These are phyloP conservation scores for Halichoeres trimaculatus DNA, from an alignment of 2,113 vertebrate genomes.

Conservation along the genomic window DNA sequence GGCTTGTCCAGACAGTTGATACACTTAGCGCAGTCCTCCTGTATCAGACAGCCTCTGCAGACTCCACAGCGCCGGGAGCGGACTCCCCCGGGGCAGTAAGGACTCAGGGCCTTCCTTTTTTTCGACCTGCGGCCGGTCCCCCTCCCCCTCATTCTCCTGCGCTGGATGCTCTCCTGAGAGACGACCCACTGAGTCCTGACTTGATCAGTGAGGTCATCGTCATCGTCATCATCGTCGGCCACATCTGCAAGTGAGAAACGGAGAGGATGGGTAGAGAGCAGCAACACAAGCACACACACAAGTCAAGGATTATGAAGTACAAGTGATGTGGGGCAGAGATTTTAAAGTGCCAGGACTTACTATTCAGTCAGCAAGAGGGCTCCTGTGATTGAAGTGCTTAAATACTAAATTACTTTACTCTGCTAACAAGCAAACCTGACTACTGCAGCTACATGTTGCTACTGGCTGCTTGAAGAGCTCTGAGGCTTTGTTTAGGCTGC, in stretches of 20 bases:
- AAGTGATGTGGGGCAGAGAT: slow-evolving; percentile 32
- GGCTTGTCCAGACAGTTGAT: slow-evolving; percentile 92
- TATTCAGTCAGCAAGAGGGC: slow-evolving; percentile 36
- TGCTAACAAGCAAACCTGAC: slow-evolving; percentile 14
- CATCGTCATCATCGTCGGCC: slow-evolving; percentile 75
- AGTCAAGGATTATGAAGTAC: slow-evolving; percentile 2
- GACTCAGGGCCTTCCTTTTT: slow-evolving; percentile 37
- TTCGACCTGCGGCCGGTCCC: slow-evolving; percentile 54
- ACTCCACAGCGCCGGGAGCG: slow-evolving; percentile 84
- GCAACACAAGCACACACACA: background rate
- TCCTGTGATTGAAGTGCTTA: slow-evolving; percentile 22
- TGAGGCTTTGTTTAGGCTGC: background rate
- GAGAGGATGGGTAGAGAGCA: slow-evolving; percentile 45
- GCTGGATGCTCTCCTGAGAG: slow-evolving; percentile 65
- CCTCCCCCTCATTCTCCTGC: slow-evolving; percentile 50
- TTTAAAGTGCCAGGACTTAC: slow-evolving; percentile 42
- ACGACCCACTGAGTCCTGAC: slow-evolving; percentile 66
- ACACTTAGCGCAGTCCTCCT: slow-evolving; percentile 88
- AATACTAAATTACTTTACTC: slow-evolving; percentile 13
- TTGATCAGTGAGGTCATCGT: slow-evolving; percentile 65
- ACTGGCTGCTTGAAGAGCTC: slow-evolving; percentile 9
- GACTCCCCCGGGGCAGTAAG: slow-evolving; percentile 51
- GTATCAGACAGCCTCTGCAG: slow-evolving; percentile 87
- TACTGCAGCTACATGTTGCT: slow-evolving; percentile 32
- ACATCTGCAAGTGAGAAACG: slow-evolving; percentile 71